Evolutionary conservation across 2,797 vertebrate species (phyloP).

Genomic region (Scolopax bukidnonensis): DNA sequence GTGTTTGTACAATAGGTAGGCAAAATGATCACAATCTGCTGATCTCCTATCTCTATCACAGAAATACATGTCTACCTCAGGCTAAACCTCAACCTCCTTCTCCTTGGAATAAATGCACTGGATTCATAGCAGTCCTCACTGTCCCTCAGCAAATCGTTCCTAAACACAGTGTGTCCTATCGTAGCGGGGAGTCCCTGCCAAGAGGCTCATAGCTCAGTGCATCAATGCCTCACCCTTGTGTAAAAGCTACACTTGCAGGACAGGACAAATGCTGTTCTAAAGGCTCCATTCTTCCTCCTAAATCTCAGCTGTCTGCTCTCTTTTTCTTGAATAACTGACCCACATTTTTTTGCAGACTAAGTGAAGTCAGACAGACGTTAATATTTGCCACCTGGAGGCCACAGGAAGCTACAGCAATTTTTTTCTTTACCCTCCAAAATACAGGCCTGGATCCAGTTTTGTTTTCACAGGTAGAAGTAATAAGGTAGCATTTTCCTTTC

Average conservation of each 20-base stretch:
- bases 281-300: not conserved
- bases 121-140: not conserved
- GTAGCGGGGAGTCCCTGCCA: not conserved
- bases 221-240: not conserved
- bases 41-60: not conserved
- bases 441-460: not conserved
- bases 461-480: not conserved
- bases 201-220: fast-evolving
- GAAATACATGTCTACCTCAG: not conserved
- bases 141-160: not conserved
- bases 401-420: slow-evolving; percentile 5
- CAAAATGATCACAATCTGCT: not conserved
- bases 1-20: not conserved
- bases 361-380: not conserved
- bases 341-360: slow-evolving; percentile 15
- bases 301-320: not conserved
- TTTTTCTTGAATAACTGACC: slow-evolving; percentile 32
- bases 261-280: not conserved
- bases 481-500: not conserved
- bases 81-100: not conserved
- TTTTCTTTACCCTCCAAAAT: not conserved
- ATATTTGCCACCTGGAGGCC: slow-evolving; percentile 51
- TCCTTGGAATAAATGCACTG: not conserved
- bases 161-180: not conserved
- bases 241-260: not conserved